Conservation (phyloP, 2,888 invertebrate genomes). For the Phymatocera aterrima region DNA sequence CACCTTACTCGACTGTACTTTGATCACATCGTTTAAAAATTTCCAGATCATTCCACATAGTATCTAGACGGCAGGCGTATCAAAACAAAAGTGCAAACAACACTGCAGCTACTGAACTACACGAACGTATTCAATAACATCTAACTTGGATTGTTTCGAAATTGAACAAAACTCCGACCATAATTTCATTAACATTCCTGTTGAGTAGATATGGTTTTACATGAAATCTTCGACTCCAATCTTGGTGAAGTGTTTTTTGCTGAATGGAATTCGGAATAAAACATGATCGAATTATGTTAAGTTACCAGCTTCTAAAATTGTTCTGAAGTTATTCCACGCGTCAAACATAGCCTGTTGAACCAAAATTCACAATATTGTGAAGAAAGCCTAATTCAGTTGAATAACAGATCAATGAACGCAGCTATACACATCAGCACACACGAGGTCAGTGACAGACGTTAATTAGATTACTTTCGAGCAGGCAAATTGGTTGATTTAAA, state of each 20-base stretch:
- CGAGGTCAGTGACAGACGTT: constrained; percentile 6
- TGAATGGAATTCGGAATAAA: not conserved
- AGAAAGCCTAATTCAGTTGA: not conserved
- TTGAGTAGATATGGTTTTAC: not conserved
- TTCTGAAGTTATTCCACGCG: not conserved
- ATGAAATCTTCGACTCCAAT: not conserved
- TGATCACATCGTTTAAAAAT: constrained; percentile 36
- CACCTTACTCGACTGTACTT: constrained; percentile 21
- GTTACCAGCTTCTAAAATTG: not conserved
- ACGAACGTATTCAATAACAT: constrained; percentile 6
- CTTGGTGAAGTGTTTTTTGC: not conserved
- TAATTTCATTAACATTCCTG: not conserved
- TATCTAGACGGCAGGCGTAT: constrained; percentile 36
- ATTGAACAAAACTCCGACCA: not conserved
- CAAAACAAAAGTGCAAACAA: not conserved
- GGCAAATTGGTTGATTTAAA: constrained; percentile 37
- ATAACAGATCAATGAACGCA: constrained; percentile 6
- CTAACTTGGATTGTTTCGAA: not conserved
- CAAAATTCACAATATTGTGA: not conserved
- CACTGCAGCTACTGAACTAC: not conserved
- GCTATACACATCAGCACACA: not conserved
- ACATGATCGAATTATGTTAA: not conserved
- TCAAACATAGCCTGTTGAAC: not conserved
- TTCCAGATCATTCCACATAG: constrained; percentile 32
- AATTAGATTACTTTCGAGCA: not conserved